These are phyloP conservation scores for Pandion haliaetus DNA, from an alignment of 2,113 vertebrate species.

Conservation along the genomic window DNA sequence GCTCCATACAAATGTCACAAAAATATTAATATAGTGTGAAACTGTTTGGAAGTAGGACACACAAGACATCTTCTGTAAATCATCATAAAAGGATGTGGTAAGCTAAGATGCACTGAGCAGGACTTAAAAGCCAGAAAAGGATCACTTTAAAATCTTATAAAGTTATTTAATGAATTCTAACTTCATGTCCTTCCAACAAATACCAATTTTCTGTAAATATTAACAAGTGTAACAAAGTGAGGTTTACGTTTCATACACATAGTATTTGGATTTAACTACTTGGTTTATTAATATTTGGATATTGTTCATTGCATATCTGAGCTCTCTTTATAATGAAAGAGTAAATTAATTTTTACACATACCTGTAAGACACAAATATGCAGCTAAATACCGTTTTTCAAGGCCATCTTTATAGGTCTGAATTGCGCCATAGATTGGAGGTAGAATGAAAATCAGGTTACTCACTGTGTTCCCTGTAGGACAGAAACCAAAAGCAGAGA, in stretches of 20 bases:
- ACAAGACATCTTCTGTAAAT: background rate
- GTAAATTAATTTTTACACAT: conserved; percentile 39
- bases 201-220: background rate
- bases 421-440: conserved; percentile 91
- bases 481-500: conserved; percentile 32
- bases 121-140: background rate
- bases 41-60: background rate
- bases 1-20: background rate
- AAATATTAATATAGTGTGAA: background rate
- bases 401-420: conserved; percentile 87
- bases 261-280: background rate
- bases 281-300: background rate
- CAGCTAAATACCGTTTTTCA: conserved; percentile 89
- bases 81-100: background rate
- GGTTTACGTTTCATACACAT: background rate
- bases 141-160: background rate
- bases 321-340: background rate
- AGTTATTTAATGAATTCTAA: background rate
- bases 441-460: conserved; percentile 98
- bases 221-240: background rate
- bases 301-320: background rate
- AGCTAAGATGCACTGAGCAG: background rate
- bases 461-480: conserved; percentile 96
- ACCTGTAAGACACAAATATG: conserved; percentile 94
- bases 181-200: background rate